A percentile compares a stretch with the other conserved stretches of the same genome.
Conservation (phyloP, 2,113 vertebrate species). For the Crotophaga sulcirostris region DNA sequence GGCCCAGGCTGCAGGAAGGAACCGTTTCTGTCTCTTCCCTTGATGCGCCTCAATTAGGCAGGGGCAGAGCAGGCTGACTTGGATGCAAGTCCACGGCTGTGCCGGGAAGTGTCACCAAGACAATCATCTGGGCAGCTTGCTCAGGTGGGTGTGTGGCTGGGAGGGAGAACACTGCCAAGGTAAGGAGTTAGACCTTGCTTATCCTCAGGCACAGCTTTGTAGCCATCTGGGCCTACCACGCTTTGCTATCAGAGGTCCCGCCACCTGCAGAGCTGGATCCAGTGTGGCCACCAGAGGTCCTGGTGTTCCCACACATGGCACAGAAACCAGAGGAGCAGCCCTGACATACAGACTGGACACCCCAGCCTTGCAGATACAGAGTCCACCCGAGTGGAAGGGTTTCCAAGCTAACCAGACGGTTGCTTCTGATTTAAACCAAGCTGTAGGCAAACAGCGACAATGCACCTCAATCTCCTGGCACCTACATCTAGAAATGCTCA, state of each 20-base stretch:
- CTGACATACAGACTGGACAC: no score
- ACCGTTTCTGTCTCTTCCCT: neutral
- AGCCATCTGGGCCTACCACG: neutral
- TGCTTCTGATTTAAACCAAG: neutral
- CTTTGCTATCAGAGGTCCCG: fast-evolving
- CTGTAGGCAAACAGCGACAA: neutral
- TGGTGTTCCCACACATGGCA: neutral
- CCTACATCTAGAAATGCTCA: neutral
- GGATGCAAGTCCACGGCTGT: neutral
- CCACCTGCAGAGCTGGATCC: neutral
- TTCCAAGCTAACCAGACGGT: fast-evolving
- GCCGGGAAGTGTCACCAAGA: neutral
- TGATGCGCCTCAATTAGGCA: neutral
- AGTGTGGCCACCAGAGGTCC: neutral
- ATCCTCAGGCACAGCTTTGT: neutral
- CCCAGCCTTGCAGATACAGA: fast-evolving
- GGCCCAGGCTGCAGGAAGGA: fast-evolving
- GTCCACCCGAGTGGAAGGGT: fast-evolving
- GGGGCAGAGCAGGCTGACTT: neutral
- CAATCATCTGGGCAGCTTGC: neutral
- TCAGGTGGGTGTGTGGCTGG: no score
- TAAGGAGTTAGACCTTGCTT: neutral
- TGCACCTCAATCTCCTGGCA: neutral
- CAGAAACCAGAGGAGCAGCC: neutral
- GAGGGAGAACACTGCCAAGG: neutral